These are phyloP conservation scores for Silvanus unidentatus DNA, from an alignment of 2,888 invertebrate species.

Conservation along the genomic window DNA sequence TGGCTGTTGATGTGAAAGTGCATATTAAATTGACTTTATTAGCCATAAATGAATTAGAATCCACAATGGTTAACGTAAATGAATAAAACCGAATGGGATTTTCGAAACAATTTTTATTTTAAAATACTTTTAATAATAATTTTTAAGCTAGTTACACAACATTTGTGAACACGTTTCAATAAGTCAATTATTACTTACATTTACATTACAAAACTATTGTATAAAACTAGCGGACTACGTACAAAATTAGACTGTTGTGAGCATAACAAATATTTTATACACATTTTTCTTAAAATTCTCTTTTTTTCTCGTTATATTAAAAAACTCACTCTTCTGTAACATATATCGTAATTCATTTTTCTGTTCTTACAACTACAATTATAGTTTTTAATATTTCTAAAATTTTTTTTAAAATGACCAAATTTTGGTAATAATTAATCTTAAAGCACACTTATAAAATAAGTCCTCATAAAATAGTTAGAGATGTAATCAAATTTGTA, in stretches of 20 bases:
- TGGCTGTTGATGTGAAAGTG: slow-evolving; percentile 43
- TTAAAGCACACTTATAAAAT: slow-evolving; percentile 15
- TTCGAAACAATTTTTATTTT: slow-evolving; percentile 36
- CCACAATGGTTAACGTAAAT: slow-evolving; percentile 9
- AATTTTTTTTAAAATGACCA: too few species aligned
- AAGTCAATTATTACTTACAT: slow-evolving; percentile 29
- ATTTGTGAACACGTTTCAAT: slow-evolving; percentile 37
- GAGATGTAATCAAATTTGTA: too few species aligned
- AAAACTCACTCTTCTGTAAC: slow-evolving; percentile 31
- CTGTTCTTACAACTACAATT: slow-evolving; percentile 16
- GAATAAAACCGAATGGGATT: slow-evolving; percentile 8
- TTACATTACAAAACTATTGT: slow-evolving; percentile 54
- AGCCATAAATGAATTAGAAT: slow-evolving; percentile 40
- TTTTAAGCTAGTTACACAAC: slow-evolving; percentile 38
- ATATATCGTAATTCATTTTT: slow-evolving; percentile 25
- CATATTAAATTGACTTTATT: slow-evolving; percentile 43
- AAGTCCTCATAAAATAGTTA: too few species aligned
- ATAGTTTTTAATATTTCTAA: too few species aligned
- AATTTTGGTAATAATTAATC: neutral
- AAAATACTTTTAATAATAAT: slow-evolving; percentile 32
- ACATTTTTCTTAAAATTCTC: slow-evolving; percentile 17
- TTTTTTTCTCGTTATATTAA: slow-evolving; percentile 26
- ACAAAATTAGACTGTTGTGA: slow-evolving; percentile 48
- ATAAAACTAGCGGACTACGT: slow-evolving; percentile 55
- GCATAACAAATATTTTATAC: slow-evolving; percentile 40